These are phyloP conservation scores for Tetragonula clypearis DNA, from an alignment of 1,140 invertebrate genomes.

Conservation along the genomic window DNA sequence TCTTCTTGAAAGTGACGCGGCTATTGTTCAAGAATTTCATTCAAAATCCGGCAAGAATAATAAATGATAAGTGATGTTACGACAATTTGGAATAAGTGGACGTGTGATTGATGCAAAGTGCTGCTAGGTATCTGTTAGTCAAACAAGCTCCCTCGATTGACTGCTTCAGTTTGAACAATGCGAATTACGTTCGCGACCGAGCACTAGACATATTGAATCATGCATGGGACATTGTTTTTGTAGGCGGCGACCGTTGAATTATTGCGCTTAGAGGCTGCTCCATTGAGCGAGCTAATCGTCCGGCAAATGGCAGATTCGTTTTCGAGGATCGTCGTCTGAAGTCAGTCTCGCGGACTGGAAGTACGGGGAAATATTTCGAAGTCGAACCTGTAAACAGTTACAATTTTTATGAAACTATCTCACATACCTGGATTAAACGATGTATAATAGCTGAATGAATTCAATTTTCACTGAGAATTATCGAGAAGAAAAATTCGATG, in stretches of 20 bases:
- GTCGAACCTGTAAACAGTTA: neutral
- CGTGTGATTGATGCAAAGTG: neutral
- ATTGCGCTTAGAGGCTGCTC: too few relatives aligned
- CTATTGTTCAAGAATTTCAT: neutral
- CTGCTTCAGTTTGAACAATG: slow-evolving; percentile 5
- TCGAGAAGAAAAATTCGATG: neutral
- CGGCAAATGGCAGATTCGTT: neutral
- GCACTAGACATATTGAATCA: slow-evolving; percentile 8
- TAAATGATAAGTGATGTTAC: neutral
- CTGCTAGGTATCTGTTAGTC: slow-evolving; percentile 1
- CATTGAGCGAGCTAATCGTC: neutral
- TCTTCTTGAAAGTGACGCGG: too few relatives aligned
- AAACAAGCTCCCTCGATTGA: neutral
- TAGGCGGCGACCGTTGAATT: neutral
- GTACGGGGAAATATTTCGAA: fast-evolving
- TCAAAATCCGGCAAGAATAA: neutral
- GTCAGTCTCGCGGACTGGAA: too few relatives aligned
- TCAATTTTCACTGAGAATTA: neutral
- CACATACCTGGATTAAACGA: neutral
- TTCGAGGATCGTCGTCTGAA: neutral
- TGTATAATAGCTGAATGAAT: neutral
- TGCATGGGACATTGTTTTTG: slow-evolving; percentile 4
- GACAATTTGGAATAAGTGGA: neutral
- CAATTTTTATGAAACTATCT: neutral
- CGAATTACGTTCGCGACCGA: slow-evolving; percentile 14